Percentiles rank a stretch among this genome's conserved stretches.
phyloP scores from a whole-genome alignment of 2,113 vertebrate species.

The Cheilinus undulatus region DNA sequence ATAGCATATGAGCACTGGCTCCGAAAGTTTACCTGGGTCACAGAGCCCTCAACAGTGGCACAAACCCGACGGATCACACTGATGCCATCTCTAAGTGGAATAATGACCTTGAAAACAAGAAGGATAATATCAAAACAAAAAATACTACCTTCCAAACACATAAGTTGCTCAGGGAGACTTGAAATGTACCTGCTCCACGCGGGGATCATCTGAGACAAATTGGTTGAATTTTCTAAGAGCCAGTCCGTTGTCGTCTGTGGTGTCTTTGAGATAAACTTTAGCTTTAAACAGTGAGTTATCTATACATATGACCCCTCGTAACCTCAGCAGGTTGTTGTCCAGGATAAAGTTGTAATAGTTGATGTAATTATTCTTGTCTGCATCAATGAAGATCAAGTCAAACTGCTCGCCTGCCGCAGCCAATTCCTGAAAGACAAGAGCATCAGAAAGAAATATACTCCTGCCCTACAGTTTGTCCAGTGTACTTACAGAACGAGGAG shows the following conservation, averaged over 20 bases:
- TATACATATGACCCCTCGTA: constrained; percentile 84
- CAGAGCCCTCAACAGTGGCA: constrained; percentile 15
- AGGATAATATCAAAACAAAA: background rate
- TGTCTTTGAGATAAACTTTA: constrained; percentile 84
- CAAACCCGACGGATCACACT: constrained; percentile 79
- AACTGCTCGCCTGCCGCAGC: constrained; percentile 83
- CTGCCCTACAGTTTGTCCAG: background rate
- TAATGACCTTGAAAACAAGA: constrained; percentile 78
- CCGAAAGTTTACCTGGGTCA: constrained; percentile 49
- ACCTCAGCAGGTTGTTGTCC: constrained; percentile 85
- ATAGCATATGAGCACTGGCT: background rate
- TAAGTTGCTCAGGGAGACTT: too few species aligned
- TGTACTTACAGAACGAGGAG: background rate
- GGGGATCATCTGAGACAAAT: constrained; percentile 79
- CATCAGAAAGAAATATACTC: background rate
- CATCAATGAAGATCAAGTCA: constrained; percentile 89
- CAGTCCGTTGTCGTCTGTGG: constrained; percentile 82
- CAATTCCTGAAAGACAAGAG: constrained; percentile 76
- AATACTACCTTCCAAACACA: background rate
- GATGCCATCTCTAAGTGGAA: constrained; percentile 85
- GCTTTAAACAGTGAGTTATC: constrained; percentile 88
- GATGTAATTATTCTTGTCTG: constrained; percentile 86
- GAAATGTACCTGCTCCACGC: constrained; percentile 83
- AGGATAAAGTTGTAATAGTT: constrained; percentile 88
- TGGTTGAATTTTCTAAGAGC: constrained; percentile 85